Base-by-base conservation (phyloP, 92 coral and sea anemone genomes). In the Metridium senile region DNA sequence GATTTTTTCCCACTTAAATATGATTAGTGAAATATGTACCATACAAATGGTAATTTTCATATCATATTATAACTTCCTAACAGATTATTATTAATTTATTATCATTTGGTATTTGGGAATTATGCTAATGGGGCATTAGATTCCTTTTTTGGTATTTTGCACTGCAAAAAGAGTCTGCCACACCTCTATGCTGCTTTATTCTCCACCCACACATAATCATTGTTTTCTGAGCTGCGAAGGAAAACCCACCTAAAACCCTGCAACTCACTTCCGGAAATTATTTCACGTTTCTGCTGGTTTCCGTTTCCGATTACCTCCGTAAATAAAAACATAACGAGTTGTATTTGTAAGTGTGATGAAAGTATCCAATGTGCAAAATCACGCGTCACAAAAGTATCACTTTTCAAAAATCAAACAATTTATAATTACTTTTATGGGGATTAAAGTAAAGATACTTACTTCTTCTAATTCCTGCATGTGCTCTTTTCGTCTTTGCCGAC, bases 401-500 rank as follows among this genome's bases (percentile, higher is more conserved):
- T 19, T 54, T 54, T 10, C n/a, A 3, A 6, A 54, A 10, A 19
- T 54, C n/a, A n/a, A n/a, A 54, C 16, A 54, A 2, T 3, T 2
- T 13, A 19, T 21, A 21, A 54, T 9, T 54, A 19, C 17, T 54
- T 10, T 54, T 2, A 54, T 54, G 7, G 16, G 51, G 9, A 45
- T 45, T 45, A 7, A 16, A 45, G 25, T 59, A 22, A 59, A 59
- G 11, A 21, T 2, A 74, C 91, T 86, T 69, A 96, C 99, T 56
- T 89, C 89, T 73, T 93, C 94, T 16, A 96, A 75, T 11, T 64
- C 84, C 70, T 82, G 89, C 80, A 96, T 82, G 78, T 96, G 99
- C 65, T 96, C 97, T 54, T 96, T 96, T 61, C 99, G 72, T 26
- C 99, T 71, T 71, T 92, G 99, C 45, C 99, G 76, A 61, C 99